Percentiles rank a stretch among this genome's conserved stretches.
Conservation (phyloP, 2,797 vertebrate genomes). For the Anisognathus igniventris region DNA sequence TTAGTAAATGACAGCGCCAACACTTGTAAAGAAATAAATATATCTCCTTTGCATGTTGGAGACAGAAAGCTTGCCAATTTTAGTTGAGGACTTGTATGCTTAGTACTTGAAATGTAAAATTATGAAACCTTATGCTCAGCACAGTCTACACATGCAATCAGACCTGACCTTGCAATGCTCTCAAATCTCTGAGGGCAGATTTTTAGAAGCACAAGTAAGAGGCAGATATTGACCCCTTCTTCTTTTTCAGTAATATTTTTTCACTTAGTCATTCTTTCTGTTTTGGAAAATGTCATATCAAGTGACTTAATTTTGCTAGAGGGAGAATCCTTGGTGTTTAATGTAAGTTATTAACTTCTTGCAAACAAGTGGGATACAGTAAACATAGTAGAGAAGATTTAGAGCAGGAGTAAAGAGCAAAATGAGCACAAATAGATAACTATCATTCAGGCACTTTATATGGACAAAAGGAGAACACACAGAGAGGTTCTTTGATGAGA, state of each 20-base stretch:
- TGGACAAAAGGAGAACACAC: neutral
- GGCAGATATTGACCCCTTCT: neutral
- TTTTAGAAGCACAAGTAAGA: neutral
- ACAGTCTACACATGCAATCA: neutral
- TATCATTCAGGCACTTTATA: neutral
- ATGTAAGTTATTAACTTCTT: neutral
- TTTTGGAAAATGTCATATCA: neutral
- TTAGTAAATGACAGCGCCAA: neutral
- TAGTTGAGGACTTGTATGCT: neutral
- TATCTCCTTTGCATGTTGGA: neutral
- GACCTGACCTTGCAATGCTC: neutral
- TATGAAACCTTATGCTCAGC: neutral
- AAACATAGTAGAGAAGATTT: neutral
- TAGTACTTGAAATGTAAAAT: neutral
- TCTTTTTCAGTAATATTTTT: neutral
- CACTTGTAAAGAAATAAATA: neutral
- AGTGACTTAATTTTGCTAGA: neutral
- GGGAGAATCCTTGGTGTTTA: neutral
- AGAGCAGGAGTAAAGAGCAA: neutral
- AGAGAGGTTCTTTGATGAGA: slow-evolving; percentile 7
- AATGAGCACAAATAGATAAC: neutral
- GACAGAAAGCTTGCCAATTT: neutral
- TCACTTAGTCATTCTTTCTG: neutral
- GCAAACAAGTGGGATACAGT: neutral
- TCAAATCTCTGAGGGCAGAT: neutral